Evolutionary conservation across 92 coral and sea anemone genomes (phyloP).

Genomic region (Siderastrea radians): DNA sequence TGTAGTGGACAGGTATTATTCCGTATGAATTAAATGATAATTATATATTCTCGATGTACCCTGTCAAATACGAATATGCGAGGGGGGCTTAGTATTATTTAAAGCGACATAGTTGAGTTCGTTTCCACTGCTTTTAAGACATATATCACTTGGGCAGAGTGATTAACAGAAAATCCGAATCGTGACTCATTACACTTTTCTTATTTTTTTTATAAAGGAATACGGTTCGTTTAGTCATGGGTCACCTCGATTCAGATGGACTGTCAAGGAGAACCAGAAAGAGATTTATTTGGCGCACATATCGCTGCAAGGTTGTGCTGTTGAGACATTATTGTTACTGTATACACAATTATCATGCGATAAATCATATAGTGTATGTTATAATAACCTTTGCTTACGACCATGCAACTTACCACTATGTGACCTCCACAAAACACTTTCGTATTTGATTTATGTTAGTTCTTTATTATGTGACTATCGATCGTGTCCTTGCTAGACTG

Average conservation of each 20-base stretch:
- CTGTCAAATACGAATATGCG: background rate
- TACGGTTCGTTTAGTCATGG: conserved; percentile 52
- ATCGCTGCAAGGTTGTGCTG: conserved; percentile 46
- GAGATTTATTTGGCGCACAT: conserved; percentile 55
- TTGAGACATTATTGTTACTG: too few relatives aligned
- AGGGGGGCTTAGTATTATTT: conserved; percentile 1
- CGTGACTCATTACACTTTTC: background rate
- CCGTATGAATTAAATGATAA: background rate
- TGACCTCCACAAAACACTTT: background rate
- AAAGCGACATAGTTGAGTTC: background rate
- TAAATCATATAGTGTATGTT: background rate
- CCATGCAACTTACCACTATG: background rate
- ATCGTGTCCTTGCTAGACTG: too few relatives aligned
- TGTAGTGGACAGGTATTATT: background rate
- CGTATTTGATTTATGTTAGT: too few relatives aligned
- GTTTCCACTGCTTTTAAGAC: conserved; percentile 2
- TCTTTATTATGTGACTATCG: too few relatives aligned
- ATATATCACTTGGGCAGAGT: background rate
- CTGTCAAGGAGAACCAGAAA: conserved; percentile 54
- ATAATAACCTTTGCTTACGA: background rate
- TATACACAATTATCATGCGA: background rate
- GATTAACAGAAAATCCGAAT: background rate
- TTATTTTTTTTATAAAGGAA: conserved; percentile 18
- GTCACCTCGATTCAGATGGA: conserved; percentile 66
- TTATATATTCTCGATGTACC: background rate